Base-by-base conservation (phyloP, 2,113 vertebrate genomes). In the Odocoileus virginianus region DNA sequence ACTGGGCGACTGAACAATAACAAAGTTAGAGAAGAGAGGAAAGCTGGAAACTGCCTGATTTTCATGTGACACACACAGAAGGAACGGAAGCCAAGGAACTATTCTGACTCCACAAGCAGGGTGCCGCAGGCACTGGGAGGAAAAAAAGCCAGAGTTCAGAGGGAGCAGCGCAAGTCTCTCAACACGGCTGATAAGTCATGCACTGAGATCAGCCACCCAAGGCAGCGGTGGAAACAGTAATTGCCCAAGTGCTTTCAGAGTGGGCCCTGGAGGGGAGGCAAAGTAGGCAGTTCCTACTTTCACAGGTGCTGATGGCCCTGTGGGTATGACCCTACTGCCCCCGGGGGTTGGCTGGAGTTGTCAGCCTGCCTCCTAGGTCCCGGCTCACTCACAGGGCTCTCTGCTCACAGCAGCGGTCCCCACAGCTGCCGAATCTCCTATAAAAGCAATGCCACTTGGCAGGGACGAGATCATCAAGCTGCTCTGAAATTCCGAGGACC, bases 211-310 rank as follows among this genome's bases (percentile, higher is more conserved):
- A 71, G 88, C 60, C 97, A 47, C 25, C 58, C 92, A 74, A 92
- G 87, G 90, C 64, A 94, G 43, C 83, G 74, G 97, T 52, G 64
- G 43, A 92, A 91, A 76, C 88, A 28, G 23, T 78, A 83, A 97
- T 95, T 93, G 94, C 33, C 81, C 90, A 92, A 23, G 92, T 40
- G 94, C 94, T 95, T 96, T 92, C 64, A 40, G 54, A 88, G 71
- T 30, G n/a, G 13, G 47, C 50, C 52, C 82, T 81, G 60, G 60
- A 93, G 52, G 45, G n/a, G 57, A 95, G 33, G 84, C 76, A 87
- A 23, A 86, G n/a, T 4, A 23, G 45, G 83, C 0, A 0, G 89
- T 17, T 47, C 23, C 64, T 67, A 47, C 71, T 40, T 54, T 21
- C 36, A 5, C 52, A 60, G 76, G 12, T 15, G 25, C n/a, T 43